Base-by-base conservation (phyloP, 2,113 vertebrate species). In the Picathartes gymnocephalus region DNA sequence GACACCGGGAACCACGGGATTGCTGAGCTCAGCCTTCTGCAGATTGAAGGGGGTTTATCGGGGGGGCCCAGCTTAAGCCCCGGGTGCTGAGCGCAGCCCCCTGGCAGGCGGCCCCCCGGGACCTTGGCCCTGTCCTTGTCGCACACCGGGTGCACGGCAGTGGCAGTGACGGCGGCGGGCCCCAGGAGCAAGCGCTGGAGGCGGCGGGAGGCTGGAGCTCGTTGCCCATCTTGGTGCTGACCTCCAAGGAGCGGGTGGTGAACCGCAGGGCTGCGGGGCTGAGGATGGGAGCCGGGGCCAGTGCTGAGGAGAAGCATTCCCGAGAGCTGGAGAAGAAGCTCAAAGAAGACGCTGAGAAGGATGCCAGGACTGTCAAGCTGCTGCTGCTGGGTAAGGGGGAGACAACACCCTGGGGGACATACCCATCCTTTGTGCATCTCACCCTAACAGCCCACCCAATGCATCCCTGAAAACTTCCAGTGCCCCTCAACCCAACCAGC, bases 351-450 rank as follows among this genome's bases (percentile, higher is more conserved):
- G 99, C 98, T 1, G 99, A 99, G 95, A 99, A 97, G 90, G 99
- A 99, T 65, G 99, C 99, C 87, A 98, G 99, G 92, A 99, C 99
- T 0, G 99, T 99, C 96, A 99, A 99, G 95, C 98, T 99, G 95
- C 99, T 99, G 95, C 98, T 99, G 92, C 98, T 99, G 96, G 99
- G 99, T 99, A 99, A 98, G 96, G 24, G 11, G 48, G 70, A 35
- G 25, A 45, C 3, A 13, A 13, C 18, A n/a, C 44, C 50, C 25
- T 13, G 56, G 64, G 77, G 42, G 14, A 53, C 3, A 7, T 27
- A 39, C 15, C 72, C 15, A 12, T 45, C 45, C 74, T 72, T 76
- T 51, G 20, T 23, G 47, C 42, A 10, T 15, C 20, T 37, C 30
- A 48, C 31, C 81, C 56, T 56, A 28, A 44, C 24, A 66, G 24